These are phyloP conservation scores for Luperina nickerlii DNA, from an alignment of 2,888 invertebrate genomes.

Conservation along the genomic window DNA sequence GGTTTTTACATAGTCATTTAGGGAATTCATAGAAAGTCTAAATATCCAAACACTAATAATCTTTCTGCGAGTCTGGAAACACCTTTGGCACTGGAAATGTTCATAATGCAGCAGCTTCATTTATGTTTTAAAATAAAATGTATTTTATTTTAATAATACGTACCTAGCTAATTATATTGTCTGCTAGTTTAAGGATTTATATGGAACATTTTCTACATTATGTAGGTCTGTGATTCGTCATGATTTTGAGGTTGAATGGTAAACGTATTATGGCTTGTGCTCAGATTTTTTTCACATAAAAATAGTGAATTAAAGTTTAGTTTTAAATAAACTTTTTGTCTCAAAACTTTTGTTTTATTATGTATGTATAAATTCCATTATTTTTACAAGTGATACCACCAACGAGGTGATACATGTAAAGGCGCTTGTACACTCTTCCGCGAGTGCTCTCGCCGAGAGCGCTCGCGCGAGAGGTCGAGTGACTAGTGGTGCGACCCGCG, in stretches of 20 bases:
- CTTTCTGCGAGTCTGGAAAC: background rate
- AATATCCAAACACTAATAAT: background rate
- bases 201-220: conserved; percentile 52
- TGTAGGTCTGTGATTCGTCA: conserved; percentile 58
- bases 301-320: conserved; percentile 56
- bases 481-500: no score
- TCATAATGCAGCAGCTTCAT: conserved; percentile 30
- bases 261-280: conserved; percentile 55
- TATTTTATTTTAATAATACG: conserved; percentile 50
- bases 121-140: conserved; percentile 37
- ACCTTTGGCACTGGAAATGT: conserved; percentile 52
- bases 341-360: conserved; percentile 53
- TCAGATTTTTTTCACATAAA: conserved; percentile 46
- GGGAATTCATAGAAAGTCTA: background rate
- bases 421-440: no score
- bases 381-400: no score
- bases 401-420: no score
- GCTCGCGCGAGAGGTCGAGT: no score
- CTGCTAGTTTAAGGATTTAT: conserved; percentile 62
- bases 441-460: no score
- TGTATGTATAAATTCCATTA: no score
- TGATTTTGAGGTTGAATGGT: conserved; percentile 61
- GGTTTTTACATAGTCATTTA: no score
- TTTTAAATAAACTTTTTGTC: conserved; percentile 66
- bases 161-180: conserved; percentile 49